Evolutionary conservation across 2,888 invertebrate species (phyloP), one percentile per base, ranked within the genome.

Genomic region (Monochamus alternatus): DNA sequence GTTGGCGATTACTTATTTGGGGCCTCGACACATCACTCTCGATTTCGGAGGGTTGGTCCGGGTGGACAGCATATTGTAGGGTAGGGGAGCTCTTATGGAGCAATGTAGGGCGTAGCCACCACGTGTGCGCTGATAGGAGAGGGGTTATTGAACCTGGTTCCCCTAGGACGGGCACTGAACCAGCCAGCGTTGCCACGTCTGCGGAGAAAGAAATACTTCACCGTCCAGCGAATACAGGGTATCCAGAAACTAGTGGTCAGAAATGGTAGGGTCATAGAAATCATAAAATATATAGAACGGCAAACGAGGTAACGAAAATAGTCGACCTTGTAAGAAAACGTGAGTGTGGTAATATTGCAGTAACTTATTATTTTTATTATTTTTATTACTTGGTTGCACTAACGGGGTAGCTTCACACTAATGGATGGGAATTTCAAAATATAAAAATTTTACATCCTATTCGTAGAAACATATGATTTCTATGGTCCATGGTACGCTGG

Each of bases 41-140:
- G 65, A 52, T 81, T 81, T 81, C 71, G 67, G 73, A 75, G 74
- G 76, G 77, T 74, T 75, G 76, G 73, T 75, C 73, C 75, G 80
- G 75, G 69, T 64, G 67, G 60, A 72, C 51, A 62, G 64, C 70
- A 76, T 80, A 65, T 72, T 75, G 78, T 78, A 77, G 71, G 77
- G 77, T 77, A 76, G 78, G 77, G 78, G 75, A 78, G 80, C 70
- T 65, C 76, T 67, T 77, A 73, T 82, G 79, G 83, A 81, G 82
- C 81, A 81, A 82, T 79, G 75, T 80, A 81, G 81, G 81, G 81
- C 80, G 81, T 78, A 76, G 76, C 78, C 72, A 73, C 76, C 76
- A 79, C 74, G 76, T 75, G 77, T 71, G 60, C 67, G 72, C 69
- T 44, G 51, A 47, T 9, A 71, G 70, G 63, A 73, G 69, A 14